A percentile compares a stretch with the other conserved stretches of the same genome.
phyloP scores from a whole-genome alignment of 2,797 vertebrate species.

The Hybognathus amarus region DNA sequence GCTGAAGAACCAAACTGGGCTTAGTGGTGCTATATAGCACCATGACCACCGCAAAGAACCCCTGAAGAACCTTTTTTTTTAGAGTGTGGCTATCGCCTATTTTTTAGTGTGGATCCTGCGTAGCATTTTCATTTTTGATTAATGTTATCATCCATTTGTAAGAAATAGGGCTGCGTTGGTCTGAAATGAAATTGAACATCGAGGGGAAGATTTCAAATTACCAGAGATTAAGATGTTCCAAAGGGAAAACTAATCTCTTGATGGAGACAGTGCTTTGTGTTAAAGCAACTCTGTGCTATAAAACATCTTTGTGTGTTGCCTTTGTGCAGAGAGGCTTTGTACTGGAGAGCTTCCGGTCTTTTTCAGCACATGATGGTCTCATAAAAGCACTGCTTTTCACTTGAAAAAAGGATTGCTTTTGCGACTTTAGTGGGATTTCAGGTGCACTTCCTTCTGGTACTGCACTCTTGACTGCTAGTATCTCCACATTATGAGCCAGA shows the following conservation, averaged over 20 bases:
- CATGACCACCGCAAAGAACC: too few relatives aligned
- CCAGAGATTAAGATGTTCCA: conserved; percentile 42
- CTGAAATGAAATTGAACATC: conserved; percentile 27
- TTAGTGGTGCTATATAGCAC: too few relatives aligned
- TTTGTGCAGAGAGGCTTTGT: conserved; percentile 37
- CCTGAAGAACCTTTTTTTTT: too few relatives aligned
- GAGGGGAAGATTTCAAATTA: conserved; percentile 30
- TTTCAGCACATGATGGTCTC: conserved; percentile 23
- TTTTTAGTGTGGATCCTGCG: neutral
- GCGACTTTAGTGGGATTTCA: conserved; percentile 35
- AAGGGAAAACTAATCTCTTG: conserved; percentile 37
- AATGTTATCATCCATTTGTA: conserved; percentile 3
- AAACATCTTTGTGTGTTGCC: conserved; percentile 29
- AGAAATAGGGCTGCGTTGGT: neutral
- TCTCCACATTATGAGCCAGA: neutral
- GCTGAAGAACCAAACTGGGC: too few relatives aligned
- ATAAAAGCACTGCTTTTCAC: conserved; percentile 36
- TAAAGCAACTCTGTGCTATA: conserved; percentile 23
- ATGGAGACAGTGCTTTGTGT: conserved; percentile 42
- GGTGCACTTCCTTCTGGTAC: conserved; percentile 9
- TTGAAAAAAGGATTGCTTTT: conserved; percentile 23
- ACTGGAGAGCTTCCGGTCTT: conserved; percentile 42
- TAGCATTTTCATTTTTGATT: conserved; percentile 18
- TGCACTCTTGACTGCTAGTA: neutral
- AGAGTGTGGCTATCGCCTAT: neutral